Percentiles rank a stretch among this genome's conserved stretches.
phyloP scores from a whole-genome alignment of 2,797 vertebrate genomes.

The Semaprochilodus insignis region DNA sequence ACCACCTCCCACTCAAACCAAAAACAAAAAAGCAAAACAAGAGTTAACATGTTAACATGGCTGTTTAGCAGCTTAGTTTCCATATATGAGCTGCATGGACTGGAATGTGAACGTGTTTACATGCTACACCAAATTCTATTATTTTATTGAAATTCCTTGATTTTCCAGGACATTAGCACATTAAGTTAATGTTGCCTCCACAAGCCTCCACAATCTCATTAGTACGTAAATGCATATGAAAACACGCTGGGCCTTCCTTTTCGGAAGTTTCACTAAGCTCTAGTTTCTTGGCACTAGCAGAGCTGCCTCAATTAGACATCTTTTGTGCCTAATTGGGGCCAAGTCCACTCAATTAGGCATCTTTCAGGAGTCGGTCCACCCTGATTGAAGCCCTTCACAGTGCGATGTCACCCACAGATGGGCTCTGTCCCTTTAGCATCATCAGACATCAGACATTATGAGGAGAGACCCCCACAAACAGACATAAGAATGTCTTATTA shows the following conservation, averaged over 20 bases:
- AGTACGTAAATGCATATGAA: constrained; percentile 73
- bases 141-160: neutral
- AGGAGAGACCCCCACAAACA: neutral
- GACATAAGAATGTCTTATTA: neutral
- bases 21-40: too few species aligned
- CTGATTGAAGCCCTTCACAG: constrained; percentile 78
- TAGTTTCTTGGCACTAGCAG: constrained; percentile 72
- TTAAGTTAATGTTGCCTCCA: neutral
- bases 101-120: too few species aligned
- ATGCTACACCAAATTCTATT: too few species aligned
- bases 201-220: constrained; percentile 59
- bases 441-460: neutral
- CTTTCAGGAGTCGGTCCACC: constrained; percentile 75
- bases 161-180: neutral
- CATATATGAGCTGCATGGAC: neutral
- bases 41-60: too few species aligned
- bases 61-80: neutral
- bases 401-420: constrained; percentile 81
- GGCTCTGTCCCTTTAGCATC: constrained; percentile 33
- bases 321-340: constrained; percentile 74
- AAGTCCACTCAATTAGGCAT: constrained; percentile 81
- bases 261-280: constrained; percentile 76
- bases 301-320: constrained; percentile 80
- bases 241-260: constrained; percentile 69
- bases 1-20: too few species aligned